Percentiles rank a stretch among this genome's conserved stretches.
These are phyloP conservation scores for Ascaphus truei DNA, from an alignment of 2,113 vertebrate genomes.

Conservation along the genomic window DNA sequence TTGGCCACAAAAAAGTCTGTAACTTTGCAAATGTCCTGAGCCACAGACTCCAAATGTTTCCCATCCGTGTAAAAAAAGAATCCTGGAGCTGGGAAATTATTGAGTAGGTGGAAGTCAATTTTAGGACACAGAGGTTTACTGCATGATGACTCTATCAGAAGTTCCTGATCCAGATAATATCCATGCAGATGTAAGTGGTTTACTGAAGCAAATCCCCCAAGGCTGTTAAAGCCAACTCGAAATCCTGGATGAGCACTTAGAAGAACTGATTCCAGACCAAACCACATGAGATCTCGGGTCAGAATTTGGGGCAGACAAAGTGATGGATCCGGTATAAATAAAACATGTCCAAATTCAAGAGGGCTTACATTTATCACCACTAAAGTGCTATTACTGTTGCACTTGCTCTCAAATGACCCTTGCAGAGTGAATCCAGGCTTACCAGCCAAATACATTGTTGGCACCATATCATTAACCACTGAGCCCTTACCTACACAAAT, in stretches of 20 bases:
- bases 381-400: constrained; percentile 40
- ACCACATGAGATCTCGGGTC: constrained; percentile 50
- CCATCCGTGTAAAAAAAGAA: constrained; percentile 74
- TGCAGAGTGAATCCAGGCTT: background rate
- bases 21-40: constrained; percentile 58
- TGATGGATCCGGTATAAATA: constrained; percentile 75
- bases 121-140: constrained; percentile 54
- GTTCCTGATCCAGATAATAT: constrained; percentile 70
- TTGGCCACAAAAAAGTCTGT: constrained; percentile 62
- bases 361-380: constrained; percentile 85
- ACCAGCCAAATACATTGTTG: too few relatives aligned
- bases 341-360: constrained; percentile 80
- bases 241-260: constrained; percentile 78
- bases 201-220: constrained; percentile 84
- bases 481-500: background rate
- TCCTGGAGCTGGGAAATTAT: constrained; percentile 60
- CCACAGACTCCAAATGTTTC: constrained; percentile 41
- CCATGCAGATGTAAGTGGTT: constrained; percentile 90
- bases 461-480: too few relatives aligned
- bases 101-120: constrained; percentile 54
- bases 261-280: constrained; percentile 70
- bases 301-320: constrained; percentile 70
- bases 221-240: constrained; percentile 86
- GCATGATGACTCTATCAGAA: constrained; percentile 66
- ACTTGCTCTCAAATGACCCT: fast-evolving